These are phyloP conservation scores for Zygaena filipendulae DNA, from an alignment of 2,888 invertebrate species.

Conservation along the genomic window DNA sequence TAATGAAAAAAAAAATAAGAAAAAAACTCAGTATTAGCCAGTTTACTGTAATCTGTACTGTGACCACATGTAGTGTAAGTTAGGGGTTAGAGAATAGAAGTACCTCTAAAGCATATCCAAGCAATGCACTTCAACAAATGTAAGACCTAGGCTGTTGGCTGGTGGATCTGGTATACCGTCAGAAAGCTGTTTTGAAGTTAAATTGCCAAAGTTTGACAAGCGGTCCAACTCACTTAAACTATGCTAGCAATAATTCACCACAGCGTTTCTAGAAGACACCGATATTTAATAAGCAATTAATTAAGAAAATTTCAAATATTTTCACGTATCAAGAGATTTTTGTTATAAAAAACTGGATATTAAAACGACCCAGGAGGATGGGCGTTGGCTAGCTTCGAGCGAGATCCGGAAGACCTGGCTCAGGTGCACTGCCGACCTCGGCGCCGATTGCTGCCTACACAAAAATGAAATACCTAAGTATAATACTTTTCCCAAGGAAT, in stretches of 20 bases:
- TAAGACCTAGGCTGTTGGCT: no score
- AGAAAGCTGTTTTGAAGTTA: constrained; percentile 62
- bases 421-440: constrained; percentile 31
- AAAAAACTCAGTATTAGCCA: no score
- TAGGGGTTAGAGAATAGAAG: no score
- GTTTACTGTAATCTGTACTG: no score
- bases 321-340: no score
- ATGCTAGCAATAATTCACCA: constrained; percentile 58
- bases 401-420: constrained; percentile 17
- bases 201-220: constrained; percentile 67
- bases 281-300: no score
- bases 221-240: constrained; percentile 49
- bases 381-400: constrained; percentile 7
- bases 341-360: no score
- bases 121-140: constrained; percentile 43
- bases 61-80: no score
- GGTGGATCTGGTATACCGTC: constrained; percentile 39
- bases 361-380: not conserved
- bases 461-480: no score
- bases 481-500: constrained; percentile 52
- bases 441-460: constrained; percentile 26
- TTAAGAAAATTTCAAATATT: no score
- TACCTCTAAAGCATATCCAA: no score
- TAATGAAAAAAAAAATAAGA: no score
- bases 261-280: constrained; percentile 40